Conservation (phyloP, 2,888 invertebrate genomes). For the Sisyra nigra region DNA sequence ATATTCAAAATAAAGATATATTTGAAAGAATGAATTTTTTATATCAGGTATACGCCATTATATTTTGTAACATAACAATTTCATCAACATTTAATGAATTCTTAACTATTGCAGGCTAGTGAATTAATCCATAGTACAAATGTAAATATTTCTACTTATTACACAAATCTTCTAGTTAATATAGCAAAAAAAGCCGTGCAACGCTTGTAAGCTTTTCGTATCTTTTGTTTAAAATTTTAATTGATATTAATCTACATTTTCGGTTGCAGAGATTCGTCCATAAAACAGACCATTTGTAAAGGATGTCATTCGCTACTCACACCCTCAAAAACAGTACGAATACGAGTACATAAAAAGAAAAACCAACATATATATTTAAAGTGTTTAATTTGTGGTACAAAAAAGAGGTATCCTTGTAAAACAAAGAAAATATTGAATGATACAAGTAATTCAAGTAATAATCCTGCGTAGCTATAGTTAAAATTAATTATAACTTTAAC, state of each 20-base stretch:
- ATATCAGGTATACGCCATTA: slow-evolving; percentile 21
- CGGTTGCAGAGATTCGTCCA: slow-evolving; percentile 32
- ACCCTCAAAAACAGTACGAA: slow-evolving; percentile 32
- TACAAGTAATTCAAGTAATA: neutral
- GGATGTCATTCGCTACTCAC: slow-evolving; percentile 30
- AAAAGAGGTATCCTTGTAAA: slow-evolving; percentile 24
- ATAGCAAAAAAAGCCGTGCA: slow-evolving; percentile 26
- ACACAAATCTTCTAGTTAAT: slow-evolving; percentile 22
- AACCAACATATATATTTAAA: slow-evolving; percentile 24
- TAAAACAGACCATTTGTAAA: slow-evolving; percentile 37
- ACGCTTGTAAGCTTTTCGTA: slow-evolving; percentile 19
- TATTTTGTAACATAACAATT: slow-evolving; percentile 1
- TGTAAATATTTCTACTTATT: slow-evolving; percentile 21
- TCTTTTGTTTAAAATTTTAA: neutral
- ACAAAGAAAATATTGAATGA: slow-evolving; percentile 12
- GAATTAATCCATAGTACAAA: slow-evolving; percentile 16
- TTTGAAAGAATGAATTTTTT: slow-evolving; percentile 29
- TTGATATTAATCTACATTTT: too few species aligned
- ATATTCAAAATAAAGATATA: slow-evolving; percentile 16
- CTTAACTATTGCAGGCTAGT: slow-evolving; percentile 19
- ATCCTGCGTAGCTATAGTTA: too few species aligned
- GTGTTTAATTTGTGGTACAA: slow-evolving; percentile 26
- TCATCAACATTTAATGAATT: slow-evolving; percentile 6
- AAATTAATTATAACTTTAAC: too few species aligned
- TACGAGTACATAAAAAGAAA: slow-evolving; percentile 30